These are phyloP conservation scores for Malthinus seriepunctatus DNA, from an alignment of 2,888 invertebrate species.

Conservation along the genomic window DNA sequence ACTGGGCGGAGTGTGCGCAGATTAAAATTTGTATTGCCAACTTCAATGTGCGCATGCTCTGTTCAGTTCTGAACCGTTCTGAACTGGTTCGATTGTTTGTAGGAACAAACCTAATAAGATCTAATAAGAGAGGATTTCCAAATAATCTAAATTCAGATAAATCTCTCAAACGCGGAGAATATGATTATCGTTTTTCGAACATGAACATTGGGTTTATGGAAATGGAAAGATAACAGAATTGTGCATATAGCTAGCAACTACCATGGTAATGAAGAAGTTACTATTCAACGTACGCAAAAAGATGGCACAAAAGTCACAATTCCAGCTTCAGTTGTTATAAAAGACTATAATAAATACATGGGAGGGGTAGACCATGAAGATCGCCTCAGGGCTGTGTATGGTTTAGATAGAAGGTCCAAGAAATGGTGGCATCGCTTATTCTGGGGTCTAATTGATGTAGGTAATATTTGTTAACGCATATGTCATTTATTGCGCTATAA, in stretches of 20 bases:
- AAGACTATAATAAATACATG: constrained; percentile 7
- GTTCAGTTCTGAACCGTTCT: no score
- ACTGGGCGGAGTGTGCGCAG: no score
- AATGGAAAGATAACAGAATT: constrained; percentile 22
- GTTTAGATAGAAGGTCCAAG: constrained; percentile 1
- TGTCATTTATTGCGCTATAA: neutral
- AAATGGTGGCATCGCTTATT: constrained; percentile 12
- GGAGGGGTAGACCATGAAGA: constrained; percentile 10
- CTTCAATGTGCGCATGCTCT: no score
- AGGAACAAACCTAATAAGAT: no score
- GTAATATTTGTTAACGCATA: neutral
- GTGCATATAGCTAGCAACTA: constrained; percentile 18
- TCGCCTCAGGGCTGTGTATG: neutral
- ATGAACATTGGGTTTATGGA: constrained; percentile 8
- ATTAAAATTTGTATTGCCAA: no score
- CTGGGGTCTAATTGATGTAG: constrained; percentile 3
- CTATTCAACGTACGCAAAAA: constrained; percentile 3
- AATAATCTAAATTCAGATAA: neutral
- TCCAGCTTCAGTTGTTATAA: neutral
- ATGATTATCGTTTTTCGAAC: neutral
- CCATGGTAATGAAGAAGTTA: constrained; percentile 5
- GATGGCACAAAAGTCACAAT: neutral
- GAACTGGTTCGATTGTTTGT: no score
- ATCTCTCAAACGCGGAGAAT: constrained; percentile 1
- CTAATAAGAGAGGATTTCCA: constrained; percentile 11